Percentiles rank a stretch among this genome's conserved stretches.
Conservation (phyloP, 2,888 invertebrate genomes). For the Myathropa florea region DNA sequence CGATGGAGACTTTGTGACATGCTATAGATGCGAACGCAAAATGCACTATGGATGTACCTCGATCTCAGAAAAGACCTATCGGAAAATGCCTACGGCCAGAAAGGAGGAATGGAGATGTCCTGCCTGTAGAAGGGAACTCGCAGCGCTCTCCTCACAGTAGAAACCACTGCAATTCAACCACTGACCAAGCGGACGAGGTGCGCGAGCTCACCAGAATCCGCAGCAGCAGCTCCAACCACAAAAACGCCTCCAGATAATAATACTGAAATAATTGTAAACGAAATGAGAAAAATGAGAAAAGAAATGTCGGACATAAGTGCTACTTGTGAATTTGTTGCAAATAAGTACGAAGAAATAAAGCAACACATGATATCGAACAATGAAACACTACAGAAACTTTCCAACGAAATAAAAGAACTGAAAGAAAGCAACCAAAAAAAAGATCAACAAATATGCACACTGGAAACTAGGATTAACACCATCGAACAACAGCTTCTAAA, state of each 20-base stretch:
- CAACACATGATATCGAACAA: conserved; percentile 14
- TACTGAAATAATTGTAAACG: neutral
- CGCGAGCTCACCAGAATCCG: too few species aligned
- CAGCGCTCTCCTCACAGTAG: neutral
- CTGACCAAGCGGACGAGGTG: neutral
- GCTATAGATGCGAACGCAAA: neutral
- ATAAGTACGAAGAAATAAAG: conserved; percentile 12
- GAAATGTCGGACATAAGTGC: conserved; percentile 12
- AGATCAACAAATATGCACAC: neutral
- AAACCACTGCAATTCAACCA: neutral
- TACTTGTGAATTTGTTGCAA: conserved; percentile 5
- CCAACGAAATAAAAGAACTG: conserved; percentile 4
- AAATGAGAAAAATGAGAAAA: neutral
- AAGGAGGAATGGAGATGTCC: too few species aligned
- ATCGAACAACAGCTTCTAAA: conserved; percentile 4
- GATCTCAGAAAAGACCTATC: conserved; percentile 1
- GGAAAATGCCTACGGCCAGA: neutral
- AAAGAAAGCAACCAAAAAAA: conserved; percentile 5
- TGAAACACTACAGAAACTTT: conserved; percentile 2
- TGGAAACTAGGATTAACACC: conserved; percentile 1
- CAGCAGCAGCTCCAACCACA: neutral
- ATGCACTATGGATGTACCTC: conserved; percentile 13
- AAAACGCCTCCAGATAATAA: neutral
- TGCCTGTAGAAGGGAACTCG: too few species aligned
- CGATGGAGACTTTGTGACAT: neutral